Conservation (phyloP, 1,140 invertebrate species). For the Tribolium castaneum region DNA sequence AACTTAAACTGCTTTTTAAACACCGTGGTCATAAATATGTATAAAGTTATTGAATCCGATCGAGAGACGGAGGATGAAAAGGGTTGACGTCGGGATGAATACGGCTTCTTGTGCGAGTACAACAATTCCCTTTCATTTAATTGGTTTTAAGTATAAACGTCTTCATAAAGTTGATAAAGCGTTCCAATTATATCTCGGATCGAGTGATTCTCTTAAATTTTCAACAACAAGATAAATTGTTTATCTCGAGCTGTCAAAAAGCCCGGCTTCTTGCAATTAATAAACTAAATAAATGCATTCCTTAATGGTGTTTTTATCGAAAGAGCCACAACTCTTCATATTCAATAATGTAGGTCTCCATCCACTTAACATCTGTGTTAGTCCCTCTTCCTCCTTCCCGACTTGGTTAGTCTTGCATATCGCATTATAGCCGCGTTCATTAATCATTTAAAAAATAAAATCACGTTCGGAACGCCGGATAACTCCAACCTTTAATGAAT, state of each 20-base stretch:
- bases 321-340: slow-evolving; percentile 44
- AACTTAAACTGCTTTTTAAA: slow-evolving; percentile 42
- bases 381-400: background rate
- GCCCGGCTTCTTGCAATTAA: slow-evolving; percentile 44
- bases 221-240: slow-evolving; percentile 34
- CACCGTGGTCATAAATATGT: slow-evolving; percentile 38
- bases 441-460: slow-evolving; percentile 41
- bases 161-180: slow-evolving; percentile 34
- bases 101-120: background rate
- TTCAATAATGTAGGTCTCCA: slow-evolving; percentile 49
- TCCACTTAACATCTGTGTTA: slow-evolving; percentile 52
- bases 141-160: slow-evolving; percentile 33
- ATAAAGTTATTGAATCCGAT: slow-evolving; percentile 24
- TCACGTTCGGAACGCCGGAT: slow-evolving; percentile 6
- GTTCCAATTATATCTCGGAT: slow-evolving; percentile 26
- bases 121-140: slow-evolving; percentile 9
- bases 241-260: slow-evolving; percentile 47
- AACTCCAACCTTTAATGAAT: slow-evolving; percentile 26
- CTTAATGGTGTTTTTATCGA: slow-evolving; percentile 52
- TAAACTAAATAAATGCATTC: slow-evolving; percentile 53
- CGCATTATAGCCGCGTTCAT: slow-evolving; percentile 17
- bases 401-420: slow-evolving; percentile 39
- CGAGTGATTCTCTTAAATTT: slow-evolving; percentile 36
- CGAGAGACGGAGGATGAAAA: background rate
- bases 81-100: background rate